phyloP scores from a whole-genome alignment of 1,140 invertebrate species.

The Brachionus paranguensis region DNA sequence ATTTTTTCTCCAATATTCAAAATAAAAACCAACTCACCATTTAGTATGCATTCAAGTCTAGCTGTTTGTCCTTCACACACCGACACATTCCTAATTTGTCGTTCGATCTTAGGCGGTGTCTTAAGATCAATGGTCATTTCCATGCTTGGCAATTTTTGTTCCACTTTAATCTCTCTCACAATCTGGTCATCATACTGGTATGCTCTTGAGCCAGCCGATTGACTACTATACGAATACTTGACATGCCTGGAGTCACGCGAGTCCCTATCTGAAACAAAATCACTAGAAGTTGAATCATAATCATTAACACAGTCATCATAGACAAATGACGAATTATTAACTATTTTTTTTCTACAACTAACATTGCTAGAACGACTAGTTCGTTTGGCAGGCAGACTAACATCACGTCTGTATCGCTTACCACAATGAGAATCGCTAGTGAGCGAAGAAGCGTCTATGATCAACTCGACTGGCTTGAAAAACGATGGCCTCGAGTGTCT shows the following conservation, averaged over 20 bases:
- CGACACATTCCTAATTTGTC: conserved; percentile 47
- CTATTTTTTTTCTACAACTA: conserved; percentile 15
- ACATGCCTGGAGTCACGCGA: conserved; percentile 22
- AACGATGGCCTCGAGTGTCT: background rate
- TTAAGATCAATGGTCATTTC: conserved; percentile 38
- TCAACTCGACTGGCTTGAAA: conserved; percentile 5
- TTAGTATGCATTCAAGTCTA: conserved; percentile 49
- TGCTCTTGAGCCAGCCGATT: background rate
- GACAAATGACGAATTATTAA: conserved; percentile 24
- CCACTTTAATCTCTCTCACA: conserved; percentile 1
- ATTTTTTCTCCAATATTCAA: too few species aligned
- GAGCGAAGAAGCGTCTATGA: conserved; percentile 2
- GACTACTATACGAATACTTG: background rate
- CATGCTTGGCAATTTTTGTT: conserved; percentile 19
- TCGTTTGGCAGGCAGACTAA: conserved; percentile 14
- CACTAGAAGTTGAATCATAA: conserved; percentile 24
- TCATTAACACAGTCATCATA: conserved; percentile 12
- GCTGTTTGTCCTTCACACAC: conserved; percentile 50
- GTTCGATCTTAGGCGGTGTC: conserved; percentile 34
- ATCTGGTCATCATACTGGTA: background rate
- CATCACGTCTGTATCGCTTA: conserved; percentile 34
- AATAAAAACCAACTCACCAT: conserved; percentile 53
- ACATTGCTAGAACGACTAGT: background rate
- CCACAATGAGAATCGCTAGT: background rate
- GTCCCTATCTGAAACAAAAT: conserved; percentile 37